Base-by-base conservation (phyloP, 2,888 invertebrate species). In the Scaptomyza flava region DNA sequence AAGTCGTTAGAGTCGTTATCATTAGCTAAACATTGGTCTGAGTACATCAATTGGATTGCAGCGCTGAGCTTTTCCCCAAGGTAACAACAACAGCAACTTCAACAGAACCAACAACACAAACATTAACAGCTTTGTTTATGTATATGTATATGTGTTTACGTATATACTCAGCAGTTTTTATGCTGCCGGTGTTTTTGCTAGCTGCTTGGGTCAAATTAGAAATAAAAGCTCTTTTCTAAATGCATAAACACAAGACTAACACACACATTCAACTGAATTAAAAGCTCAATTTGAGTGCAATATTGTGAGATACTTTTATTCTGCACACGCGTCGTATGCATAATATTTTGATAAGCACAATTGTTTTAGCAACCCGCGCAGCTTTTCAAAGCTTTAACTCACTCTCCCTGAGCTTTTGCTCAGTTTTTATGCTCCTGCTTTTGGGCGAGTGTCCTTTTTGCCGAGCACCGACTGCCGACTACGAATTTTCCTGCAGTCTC, bases 191-290 rank as follows among this genome's bases (percentile, higher is more conserved):
- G 68, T 79, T 81, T 84, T 76, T 41, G 60, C 53, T 56, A 17
- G 58, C 60, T 72, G 76, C 69, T 70, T 64, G 47, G 51, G 47
- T 56, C 52, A 81, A 82, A 87, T 87, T 85, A 87, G 74, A 85
- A 85, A 85, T 79, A 66, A 82, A 82, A 82, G 82, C 87, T 82
- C 62, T 56, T 50, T 60, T 42, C 60, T 70, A 72, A 74, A 78
- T 67, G 78, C 27, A 27, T 27, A 27, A 27, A 27, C 6, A 27
- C 6, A 27, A 27, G 27, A 27, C 27, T 27, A 27, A 27, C 27
- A 42, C 43, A 46, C 27, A 38, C 30, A 6, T 17, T 12, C n/a
- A 56, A 27, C n/a, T 56, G 31, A 45, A 70, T 60, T 51, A 17
- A 52, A 72, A 77, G 33, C 51, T 67, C 36, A 6, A 6, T 9